Conservation (phyloP, 2,797 vertebrate species). For the Nannoperca australis region DNA sequence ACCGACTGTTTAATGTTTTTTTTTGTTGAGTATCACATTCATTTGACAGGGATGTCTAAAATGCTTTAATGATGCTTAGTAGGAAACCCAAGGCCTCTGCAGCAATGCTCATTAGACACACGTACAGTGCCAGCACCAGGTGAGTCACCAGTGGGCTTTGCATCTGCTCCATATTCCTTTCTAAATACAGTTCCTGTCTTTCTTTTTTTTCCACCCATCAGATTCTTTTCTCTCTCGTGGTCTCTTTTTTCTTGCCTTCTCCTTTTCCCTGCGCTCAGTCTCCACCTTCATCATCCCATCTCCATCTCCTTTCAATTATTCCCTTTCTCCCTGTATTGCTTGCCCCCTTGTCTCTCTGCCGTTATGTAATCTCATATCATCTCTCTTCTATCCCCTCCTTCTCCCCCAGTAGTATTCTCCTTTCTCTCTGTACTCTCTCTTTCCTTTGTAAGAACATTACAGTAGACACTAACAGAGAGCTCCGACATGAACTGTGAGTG, state of each 20-base stretch:
- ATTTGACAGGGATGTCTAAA: conserved; percentile 25
- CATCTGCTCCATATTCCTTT: conserved; percentile 58
- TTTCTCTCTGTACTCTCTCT: no score
- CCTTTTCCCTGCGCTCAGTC: conserved; percentile 13
- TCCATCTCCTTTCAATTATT: conserved; percentile 44
- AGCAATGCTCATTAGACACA: conserved; percentile 32
- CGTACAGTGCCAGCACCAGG: conserved; percentile 44
- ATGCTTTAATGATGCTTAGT: neutral
- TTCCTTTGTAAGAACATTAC: conserved; percentile 11
- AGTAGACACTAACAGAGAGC: conserved; percentile 13
- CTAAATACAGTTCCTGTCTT: conserved; percentile 45
- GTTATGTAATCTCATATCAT: no score
- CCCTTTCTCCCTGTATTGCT: neutral
- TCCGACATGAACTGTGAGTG: conserved; percentile 22
- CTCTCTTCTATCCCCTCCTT: no score
- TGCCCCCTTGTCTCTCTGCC: neutral
- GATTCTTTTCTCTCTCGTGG: conserved; percentile 32
- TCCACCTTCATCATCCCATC: conserved; percentile 17
- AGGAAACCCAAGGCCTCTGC: conserved; percentile 7
- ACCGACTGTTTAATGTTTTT: neutral
- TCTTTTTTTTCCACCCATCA: conserved; percentile 34
- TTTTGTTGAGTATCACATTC: conserved; percentile 1
- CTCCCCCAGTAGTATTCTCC: no score
- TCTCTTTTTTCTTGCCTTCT: conserved; percentile 7
- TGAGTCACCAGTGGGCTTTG: conserved; percentile 64